Conservation (phyloP, 2,113 vertebrate genomes). For the Gobio gobio region DNA sequence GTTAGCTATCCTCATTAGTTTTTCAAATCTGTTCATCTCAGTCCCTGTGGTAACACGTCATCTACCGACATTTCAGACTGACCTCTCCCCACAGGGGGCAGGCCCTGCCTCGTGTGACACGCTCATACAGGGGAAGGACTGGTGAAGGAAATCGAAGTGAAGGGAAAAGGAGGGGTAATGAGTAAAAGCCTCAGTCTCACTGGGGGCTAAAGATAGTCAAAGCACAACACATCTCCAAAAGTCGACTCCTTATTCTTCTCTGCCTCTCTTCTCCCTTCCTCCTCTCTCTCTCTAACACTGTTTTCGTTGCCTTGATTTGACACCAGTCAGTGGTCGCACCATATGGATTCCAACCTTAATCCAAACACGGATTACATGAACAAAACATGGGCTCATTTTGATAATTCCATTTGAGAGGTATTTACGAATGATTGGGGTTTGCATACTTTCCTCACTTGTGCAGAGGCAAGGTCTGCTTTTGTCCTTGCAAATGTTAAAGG, state of each 20-base stretch:
- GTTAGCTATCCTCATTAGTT: slow-evolving; percentile 60
- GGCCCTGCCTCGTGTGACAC: slow-evolving; percentile 55
- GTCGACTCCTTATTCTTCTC: not conserved
- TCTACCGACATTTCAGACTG: slow-evolving; percentile 68
- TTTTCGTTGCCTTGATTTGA: not conserved
- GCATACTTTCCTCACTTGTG: not conserved
- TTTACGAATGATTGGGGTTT: slow-evolving; percentile 24
- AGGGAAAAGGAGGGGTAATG: slow-evolving; percentile 47
- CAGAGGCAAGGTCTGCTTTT: not conserved
- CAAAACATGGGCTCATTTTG: slow-evolving; percentile 8
- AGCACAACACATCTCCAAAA: slow-evolving; percentile 42
- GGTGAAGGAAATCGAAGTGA: slow-evolving; percentile 45
- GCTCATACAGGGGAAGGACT: slow-evolving; percentile 38
- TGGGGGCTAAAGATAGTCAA: slow-evolving; percentile 58
- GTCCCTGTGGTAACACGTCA: slow-evolving; percentile 53
- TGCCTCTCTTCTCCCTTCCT: not conserved
- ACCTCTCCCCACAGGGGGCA: slow-evolving; percentile 61
- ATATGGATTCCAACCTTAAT: slow-evolving; percentile 17
- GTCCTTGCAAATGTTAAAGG: not conserved
- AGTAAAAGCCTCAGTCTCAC: slow-evolving; percentile 55
- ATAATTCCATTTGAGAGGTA: not conserved
- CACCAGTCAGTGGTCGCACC: not conserved
- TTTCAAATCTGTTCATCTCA: slow-evolving; percentile 54
- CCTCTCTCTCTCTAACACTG: not conserved
- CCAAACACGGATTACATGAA: slow-evolving; percentile 30